Evolutionary conservation across 2,113 vertebrate genomes (phyloP).

Genomic region (Ochotona curzoniae): DNA sequence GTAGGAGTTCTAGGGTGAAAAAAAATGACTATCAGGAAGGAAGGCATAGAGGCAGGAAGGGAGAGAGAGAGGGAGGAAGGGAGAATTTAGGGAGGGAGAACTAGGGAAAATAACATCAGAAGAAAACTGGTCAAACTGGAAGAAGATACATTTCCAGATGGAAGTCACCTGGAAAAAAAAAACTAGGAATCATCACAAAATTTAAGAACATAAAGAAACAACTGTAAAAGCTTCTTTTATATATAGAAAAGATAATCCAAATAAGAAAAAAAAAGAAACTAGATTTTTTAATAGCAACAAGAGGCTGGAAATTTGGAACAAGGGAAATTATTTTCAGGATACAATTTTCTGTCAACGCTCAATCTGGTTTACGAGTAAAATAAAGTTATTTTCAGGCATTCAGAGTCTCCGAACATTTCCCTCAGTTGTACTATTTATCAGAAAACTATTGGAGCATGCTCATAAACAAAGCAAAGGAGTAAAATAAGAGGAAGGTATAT

Average conservation of each 20-base stretch:
- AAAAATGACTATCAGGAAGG: not conserved
- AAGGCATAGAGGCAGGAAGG: no score
- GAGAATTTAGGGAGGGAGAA: no score
- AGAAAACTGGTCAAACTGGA: not conserved
- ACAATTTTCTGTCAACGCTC: not conserved
- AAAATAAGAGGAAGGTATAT: not conserved
- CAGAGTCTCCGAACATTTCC: not conserved
- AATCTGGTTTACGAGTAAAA: not conserved
- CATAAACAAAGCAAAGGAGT: not conserved
- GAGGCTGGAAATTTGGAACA: not conserved
- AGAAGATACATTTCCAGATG: not conserved
- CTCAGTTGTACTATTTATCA: not conserved
- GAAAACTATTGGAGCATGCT: not conserved
- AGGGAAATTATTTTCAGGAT: not conserved
- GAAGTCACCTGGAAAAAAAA: not conserved
- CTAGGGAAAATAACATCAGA: not conserved
- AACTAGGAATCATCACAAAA: not conserved
- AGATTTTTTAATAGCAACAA: not conserved
- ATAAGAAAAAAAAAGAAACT: not conserved
- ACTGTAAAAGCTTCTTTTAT: slow-evolving; percentile 1
- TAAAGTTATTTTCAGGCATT: not conserved
- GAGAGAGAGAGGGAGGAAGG: not conserved
- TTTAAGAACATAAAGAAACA: not conserved
- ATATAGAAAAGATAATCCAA: not conserved
- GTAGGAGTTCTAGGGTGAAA: not conserved